Percentiles rank a stretch among this genome's conserved stretches.
Evolutionary conservation across 2,797 vertebrate genomes (phyloP).

Genomic region (Lepus townsendii): DNA sequence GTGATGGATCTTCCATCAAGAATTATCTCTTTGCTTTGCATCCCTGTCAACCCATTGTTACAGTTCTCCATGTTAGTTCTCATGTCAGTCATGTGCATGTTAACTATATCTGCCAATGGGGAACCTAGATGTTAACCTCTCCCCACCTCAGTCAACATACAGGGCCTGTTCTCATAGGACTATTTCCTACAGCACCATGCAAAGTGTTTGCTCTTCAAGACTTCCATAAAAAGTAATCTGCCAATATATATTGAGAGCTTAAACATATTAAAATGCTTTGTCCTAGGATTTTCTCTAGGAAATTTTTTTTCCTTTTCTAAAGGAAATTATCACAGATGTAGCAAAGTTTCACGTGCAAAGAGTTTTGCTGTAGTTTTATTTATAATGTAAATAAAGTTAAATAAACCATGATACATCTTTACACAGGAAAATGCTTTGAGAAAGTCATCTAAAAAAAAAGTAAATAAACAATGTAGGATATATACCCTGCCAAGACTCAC

Average conservation of each 20-base stretch:
- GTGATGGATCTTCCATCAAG: background rate
- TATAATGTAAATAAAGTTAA: constrained; percentile 28
- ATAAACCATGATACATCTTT: background rate
- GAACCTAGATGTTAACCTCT: background rate
- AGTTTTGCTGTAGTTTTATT: background rate
- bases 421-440: background rate
- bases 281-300: background rate
- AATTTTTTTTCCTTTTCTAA: background rate
- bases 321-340: background rate
- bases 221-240: background rate
- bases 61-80: background rate
- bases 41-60: background rate
- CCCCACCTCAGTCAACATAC: background rate
- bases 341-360: background rate
- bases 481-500: background rate
- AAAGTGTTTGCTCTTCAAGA: background rate
- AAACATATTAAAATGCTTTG: background rate
- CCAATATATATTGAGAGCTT: background rate
- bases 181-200: background rate
- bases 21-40: background rate
- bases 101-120: background rate
- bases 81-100: accelerated
- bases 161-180: background rate
- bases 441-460: background rate
- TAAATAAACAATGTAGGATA: background rate